These are phyloP conservation scores for Gymnocheta viridis DNA, from an alignment of 2,888 invertebrate genomes.

Conservation along the genomic window DNA sequence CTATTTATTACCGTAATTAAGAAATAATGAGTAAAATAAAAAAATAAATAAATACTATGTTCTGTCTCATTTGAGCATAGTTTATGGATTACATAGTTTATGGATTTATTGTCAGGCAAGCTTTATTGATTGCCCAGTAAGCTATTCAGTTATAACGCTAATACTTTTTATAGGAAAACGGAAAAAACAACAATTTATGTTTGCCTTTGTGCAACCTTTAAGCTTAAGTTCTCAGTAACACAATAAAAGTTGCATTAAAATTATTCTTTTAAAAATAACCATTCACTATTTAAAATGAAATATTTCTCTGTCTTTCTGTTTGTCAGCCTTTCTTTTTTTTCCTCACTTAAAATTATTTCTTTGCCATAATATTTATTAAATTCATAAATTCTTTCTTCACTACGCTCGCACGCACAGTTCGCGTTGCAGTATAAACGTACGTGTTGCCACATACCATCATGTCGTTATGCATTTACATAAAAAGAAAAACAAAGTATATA, in stretches of 20 bases:
- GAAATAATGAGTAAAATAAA: background rate
- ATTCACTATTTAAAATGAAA: background rate
- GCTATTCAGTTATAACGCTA: too few relatives aligned
- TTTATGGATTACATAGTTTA: background rate
- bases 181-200: too few relatives aligned
- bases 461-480: constrained; percentile 30
- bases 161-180: too few relatives aligned
- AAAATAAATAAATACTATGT: background rate
- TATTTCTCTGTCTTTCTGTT: background rate
- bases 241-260: too few relatives aligned
- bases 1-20: background rate
- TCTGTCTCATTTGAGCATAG: background rate
- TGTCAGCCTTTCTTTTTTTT: background rate
- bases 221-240: too few relatives aligned
- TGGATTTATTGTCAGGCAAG: too few relatives aligned
- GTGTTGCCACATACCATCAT: constrained; percentile 48
- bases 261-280: background rate
- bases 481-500: background rate
- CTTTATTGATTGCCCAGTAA: too few relatives aligned
- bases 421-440: constrained; percentile 19
- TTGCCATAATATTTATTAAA: constrained; percentile 13
- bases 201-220: too few relatives aligned
- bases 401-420: background rate
- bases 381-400: constrained; percentile 26
- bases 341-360: background rate